These are phyloP conservation scores for Galbula dea DNA, from an alignment of 2,113 vertebrate genomes.

Conservation along the genomic window DNA sequence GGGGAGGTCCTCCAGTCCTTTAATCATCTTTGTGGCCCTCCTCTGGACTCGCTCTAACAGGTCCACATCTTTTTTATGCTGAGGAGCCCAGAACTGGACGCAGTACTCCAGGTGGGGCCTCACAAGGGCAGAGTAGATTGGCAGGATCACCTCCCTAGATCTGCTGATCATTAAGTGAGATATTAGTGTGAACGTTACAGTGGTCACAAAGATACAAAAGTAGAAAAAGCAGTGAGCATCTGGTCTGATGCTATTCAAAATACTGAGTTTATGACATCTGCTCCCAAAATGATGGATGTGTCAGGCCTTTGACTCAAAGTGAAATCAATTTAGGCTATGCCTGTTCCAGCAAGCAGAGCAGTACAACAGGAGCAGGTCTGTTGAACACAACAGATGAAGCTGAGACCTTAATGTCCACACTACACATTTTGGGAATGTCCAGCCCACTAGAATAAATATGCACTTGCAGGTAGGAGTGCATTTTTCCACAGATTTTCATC, in stretches of 20 bases:
- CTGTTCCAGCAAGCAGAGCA: not conserved
- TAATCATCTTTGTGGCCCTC: no score
- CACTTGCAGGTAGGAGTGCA: not conserved
- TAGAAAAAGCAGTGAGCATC: not conserved
- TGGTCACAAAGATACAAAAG: not conserved
- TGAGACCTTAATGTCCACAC: not conserved
- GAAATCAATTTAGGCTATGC: not conserved
- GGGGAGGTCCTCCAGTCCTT: no score
- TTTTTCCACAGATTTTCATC: not conserved
- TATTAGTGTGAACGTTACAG: not conserved
- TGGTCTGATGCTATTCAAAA: not conserved
- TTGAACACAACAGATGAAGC: not conserved
- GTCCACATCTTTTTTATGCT: no score
- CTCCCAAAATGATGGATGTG: not conserved
- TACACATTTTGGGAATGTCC: not conserved
- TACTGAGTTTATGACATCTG: not conserved
- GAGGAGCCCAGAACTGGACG: no score
- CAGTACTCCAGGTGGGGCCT: no score
- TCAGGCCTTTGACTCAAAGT: not conserved
- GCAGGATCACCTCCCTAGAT: no score
- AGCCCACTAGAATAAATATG: rapidly evolving
- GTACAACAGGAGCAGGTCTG: not conserved
- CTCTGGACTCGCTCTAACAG: no score
- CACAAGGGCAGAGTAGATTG: no score
- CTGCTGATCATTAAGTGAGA: no score